Base-by-base conservation (phyloP, 2,888 invertebrate genomes). In the Tenthredo amoena region DNA sequence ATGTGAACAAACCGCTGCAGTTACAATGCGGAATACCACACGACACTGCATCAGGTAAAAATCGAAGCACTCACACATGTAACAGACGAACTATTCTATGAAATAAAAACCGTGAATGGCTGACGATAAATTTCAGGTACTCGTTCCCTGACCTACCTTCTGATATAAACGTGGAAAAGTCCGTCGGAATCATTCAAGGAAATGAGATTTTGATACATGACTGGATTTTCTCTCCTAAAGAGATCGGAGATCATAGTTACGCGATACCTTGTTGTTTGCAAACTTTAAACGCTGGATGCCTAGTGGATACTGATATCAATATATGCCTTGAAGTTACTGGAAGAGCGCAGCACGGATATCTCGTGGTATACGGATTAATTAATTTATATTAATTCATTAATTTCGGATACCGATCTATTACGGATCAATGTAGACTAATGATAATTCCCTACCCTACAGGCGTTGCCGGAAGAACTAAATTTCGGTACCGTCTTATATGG, bases 21-120 rank as follows among this genome's bases (percentile, higher is more conserved):
- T 94, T 6, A 87, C 89, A 5, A 87, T 95, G 84, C 91, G 91
- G 84, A 95, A 95, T 87, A 87, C 90, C 18, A 93, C 94, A 2
- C 91, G 92, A 58, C 94, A 94, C 87, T 88, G 88, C 58, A 88
- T 94, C 55, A 89, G 87, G 94, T 94, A 91, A 88, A 88, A 88
- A 47, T 82, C 34, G 85, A 71, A 43, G 18, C 34, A 10, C 9
- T 50, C 18, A 55, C n/a, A 31, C 15, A 2, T 55, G 26, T 18
- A 77, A n/a, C 34, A 21, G 12, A 26, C 50, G 21, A 47, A 76
- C 31, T 21, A 21, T 10, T 40, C 7, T 43, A 40, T 62, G 47
- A 7, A 62, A 10, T 62, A 26, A 1, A 37, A 26, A 37, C 7
- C 21, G 6, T 9, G 7, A 76, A 47, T 31, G 18, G 3, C 31